Evolutionary conservation across 2,888 invertebrate genomes (phyloP).

Genomic region (Harmothoe impar): DNA sequence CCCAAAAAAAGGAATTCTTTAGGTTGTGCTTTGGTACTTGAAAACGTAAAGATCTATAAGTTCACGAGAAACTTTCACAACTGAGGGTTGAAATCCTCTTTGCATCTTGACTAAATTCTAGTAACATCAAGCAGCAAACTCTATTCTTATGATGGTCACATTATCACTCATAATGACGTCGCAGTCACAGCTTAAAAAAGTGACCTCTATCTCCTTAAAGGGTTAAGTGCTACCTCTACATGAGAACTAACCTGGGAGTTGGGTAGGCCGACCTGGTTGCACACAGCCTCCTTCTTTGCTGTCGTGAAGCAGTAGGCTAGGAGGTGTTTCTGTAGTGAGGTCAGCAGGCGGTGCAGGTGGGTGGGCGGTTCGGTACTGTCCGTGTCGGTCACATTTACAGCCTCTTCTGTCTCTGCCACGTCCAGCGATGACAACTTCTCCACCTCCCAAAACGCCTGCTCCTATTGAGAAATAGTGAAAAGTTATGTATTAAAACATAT

Average conservation of each 20-base stretch:
- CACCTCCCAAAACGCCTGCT: conserved; percentile 66
- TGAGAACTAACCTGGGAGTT: conserved; percentile 11
- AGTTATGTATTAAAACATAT: conserved; percentile 60
- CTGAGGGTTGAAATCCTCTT: too few relatives aligned
- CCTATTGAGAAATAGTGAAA: conserved; percentile 45
- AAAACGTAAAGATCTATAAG: too few relatives aligned
- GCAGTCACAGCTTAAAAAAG: too few relatives aligned
- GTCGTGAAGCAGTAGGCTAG: conserved; percentile 84
- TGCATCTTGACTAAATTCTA: too few relatives aligned
- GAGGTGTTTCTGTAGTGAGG: conserved; percentile 87
- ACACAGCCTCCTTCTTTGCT: conserved; percentile 63
- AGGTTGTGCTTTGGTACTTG: too few relatives aligned
- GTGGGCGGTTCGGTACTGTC: conserved; percentile 75
- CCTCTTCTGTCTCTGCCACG: conserved; percentile 33
- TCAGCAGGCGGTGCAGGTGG: conserved; percentile 85
- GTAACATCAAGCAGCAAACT: too few relatives aligned
- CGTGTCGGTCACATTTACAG: conserved; percentile 4
- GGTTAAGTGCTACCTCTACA: too few relatives aligned
- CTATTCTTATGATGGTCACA: too few relatives aligned
- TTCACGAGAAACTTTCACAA: too few relatives aligned
- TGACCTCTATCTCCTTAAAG: too few relatives aligned
- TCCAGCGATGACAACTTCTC: conserved; percentile 62
- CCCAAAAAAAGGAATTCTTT: too few relatives aligned
- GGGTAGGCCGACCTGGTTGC: not conserved
- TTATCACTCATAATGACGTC: too few relatives aligned